Conservation (phyloP, 2,797 vertebrate species). For the Octomys mimax region DNA sequence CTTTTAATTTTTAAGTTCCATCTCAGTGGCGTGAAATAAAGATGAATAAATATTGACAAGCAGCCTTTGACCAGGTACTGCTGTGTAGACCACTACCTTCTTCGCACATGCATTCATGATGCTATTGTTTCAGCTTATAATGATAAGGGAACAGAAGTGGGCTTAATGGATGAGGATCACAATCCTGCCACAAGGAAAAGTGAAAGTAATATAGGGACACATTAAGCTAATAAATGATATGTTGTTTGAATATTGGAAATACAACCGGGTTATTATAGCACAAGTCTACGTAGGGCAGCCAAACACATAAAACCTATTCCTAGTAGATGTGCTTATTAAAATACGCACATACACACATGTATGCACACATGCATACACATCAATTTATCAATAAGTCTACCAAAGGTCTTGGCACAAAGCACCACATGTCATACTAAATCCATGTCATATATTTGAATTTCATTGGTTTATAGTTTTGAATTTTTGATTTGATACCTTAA, state of each 20-base stretch:
- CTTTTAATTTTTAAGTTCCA: not conserved
- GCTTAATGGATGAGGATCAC: not conserved
- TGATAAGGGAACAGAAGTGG: not conserved
- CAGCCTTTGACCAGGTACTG: not conserved
- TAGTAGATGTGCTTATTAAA: not conserved
- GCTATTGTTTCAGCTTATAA: not conserved
- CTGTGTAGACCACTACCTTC: not conserved
- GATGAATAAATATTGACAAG: not conserved
- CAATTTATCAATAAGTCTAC: not conserved
- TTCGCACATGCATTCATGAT: not conserved
- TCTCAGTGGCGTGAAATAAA: slow-evolving; percentile 16
- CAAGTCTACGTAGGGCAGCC: not conserved
- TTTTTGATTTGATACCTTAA: slow-evolving; percentile 39
- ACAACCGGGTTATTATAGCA: not conserved
- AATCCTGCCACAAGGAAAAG: not conserved
- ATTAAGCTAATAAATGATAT: not conserved
- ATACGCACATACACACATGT: not conserved
- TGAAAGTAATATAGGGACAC: not conserved
- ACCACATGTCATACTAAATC: slow-evolving; percentile 36
- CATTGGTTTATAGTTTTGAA: slow-evolving; percentile 30
- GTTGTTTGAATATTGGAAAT: not conserved
- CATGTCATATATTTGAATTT: not conserved
- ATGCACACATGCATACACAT: not conserved
- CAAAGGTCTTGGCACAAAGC: not conserved
- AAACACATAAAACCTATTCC: not conserved